These are phyloP conservation scores for Chrysolina americana DNA, from an alignment of 2,888 invertebrate genomes.

Conservation along the genomic window DNA sequence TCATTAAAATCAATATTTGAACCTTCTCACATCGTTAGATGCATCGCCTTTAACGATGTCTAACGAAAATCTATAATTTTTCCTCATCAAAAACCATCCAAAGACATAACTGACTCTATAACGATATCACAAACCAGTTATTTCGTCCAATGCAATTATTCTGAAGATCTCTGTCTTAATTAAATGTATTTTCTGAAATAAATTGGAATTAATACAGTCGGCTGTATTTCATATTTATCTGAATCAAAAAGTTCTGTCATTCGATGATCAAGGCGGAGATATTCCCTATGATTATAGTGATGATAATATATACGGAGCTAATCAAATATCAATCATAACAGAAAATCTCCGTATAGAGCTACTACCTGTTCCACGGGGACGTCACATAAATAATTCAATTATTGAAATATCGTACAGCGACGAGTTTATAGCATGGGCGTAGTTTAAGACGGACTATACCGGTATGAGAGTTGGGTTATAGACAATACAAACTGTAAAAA, in stretches of 20 bases:
- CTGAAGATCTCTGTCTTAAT: conserved; percentile 6
- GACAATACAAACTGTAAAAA: no score
- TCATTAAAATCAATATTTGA: no score
- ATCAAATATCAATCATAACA: conserved; percentile 65
- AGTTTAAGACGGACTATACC: neutral
- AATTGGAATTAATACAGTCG: conserved; percentile 18
- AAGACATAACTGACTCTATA: neutral
- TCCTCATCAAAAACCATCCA: neutral
- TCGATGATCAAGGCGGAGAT: conserved; percentile 24
- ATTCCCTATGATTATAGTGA: conserved; percentile 29
- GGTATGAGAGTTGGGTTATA: no score
- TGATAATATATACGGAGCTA: conserved; percentile 53
- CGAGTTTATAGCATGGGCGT: conserved; percentile 11
- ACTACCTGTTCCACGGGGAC: conserved; percentile 51
- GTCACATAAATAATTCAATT: conserved; percentile 68
- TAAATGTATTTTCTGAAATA: conserved; percentile 16
- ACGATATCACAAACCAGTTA: conserved; percentile 5
- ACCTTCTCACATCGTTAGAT: no score
- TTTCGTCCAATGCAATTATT: conserved; percentile 3
- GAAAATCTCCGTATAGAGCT: conserved; percentile 51
- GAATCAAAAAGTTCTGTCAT: conserved; percentile 25
- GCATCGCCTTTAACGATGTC: no score
- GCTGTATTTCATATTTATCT: conserved; percentile 9
- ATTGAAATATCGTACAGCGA: conserved; percentile 65
- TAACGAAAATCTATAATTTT: neutral